Conservation (phyloP, 2,113 vertebrate species). For the Epinephelus moara region DNA sequence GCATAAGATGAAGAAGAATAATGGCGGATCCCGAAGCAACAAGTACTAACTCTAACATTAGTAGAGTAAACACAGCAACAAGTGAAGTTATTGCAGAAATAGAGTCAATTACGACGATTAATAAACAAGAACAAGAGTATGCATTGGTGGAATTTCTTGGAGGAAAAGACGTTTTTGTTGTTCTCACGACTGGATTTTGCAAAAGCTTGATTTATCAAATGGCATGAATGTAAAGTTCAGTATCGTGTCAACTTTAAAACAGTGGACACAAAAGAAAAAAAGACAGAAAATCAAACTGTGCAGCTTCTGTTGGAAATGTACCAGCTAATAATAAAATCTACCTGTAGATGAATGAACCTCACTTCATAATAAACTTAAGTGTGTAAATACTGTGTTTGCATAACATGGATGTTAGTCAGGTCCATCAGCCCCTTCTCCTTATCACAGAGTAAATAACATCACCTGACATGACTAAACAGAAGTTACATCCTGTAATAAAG, state of each 20-base stretch:
- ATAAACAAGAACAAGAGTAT: too few species aligned
- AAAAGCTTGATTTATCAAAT: too few species aligned
- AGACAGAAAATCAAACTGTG: not conserved
- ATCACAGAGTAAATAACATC: not conserved
- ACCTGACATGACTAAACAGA: not conserved
- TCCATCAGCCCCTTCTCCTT: not conserved
- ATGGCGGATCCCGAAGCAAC: too few species aligned
- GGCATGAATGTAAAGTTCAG: not conserved
- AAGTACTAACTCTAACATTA: too few species aligned
- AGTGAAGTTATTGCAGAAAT: too few species aligned
- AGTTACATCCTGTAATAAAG: conserved; percentile 21
- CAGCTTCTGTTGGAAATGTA: not conserved
- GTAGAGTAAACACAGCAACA: too few species aligned
- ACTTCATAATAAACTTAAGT: not conserved
- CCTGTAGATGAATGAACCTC: not conserved
- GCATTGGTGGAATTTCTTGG: too few species aligned
- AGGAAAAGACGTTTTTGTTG: too few species aligned
- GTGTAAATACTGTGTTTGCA: not conserved
- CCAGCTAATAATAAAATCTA: not conserved
- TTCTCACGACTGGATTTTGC: too few species aligned
- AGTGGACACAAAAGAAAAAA: not conserved
- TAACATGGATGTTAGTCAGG: not conserved
- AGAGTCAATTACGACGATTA: too few species aligned
- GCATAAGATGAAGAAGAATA: too few species aligned
- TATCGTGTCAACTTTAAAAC: not conserved